Percentiles rank a stretch among this genome's conserved stretches.
Conservation (phyloP, 2,113 vertebrate species). For the Bos javanicus region DNA sequence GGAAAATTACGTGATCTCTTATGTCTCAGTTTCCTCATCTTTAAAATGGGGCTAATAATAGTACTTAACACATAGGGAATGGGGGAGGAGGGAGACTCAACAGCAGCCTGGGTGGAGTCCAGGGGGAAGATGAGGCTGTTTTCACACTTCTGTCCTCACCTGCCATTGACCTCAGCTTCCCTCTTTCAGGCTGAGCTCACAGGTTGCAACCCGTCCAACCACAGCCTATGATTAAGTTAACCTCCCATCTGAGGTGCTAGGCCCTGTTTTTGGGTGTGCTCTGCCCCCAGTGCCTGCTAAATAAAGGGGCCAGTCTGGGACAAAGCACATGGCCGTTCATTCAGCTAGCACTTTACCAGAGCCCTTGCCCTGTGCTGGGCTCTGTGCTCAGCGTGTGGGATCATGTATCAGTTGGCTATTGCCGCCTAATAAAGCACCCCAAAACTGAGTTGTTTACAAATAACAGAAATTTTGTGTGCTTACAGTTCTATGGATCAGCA, state of each 20-base stretch:
- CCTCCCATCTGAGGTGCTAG: rapidly evolving
- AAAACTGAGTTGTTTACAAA: neutral
- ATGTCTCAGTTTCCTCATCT: neutral
- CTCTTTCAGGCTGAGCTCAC: neutral
- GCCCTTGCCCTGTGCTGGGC: rapidly evolving
- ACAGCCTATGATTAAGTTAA: neutral
- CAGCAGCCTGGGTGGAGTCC: neutral
- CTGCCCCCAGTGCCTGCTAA: neutral
- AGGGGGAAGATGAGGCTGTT: neutral
- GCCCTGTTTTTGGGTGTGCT: neutral
- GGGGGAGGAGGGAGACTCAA: neutral
- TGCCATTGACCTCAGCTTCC: neutral
- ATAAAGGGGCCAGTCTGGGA: neutral
- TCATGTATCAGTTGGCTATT: neutral
- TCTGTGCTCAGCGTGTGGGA: neutral
- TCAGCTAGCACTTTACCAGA: neutral
- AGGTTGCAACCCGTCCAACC: neutral
- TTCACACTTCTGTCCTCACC: neutral
- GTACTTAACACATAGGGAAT: too few relatives aligned
- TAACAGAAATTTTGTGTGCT: neutral
- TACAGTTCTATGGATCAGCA: neutral
- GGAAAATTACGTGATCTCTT: rapidly evolving
- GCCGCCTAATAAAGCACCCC: neutral
- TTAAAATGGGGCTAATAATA: neutral
- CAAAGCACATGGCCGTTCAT: neutral